Evolutionary conservation across 1,140 invertebrate species (phyloP).

Genomic region (Venturia canescens): DNA sequence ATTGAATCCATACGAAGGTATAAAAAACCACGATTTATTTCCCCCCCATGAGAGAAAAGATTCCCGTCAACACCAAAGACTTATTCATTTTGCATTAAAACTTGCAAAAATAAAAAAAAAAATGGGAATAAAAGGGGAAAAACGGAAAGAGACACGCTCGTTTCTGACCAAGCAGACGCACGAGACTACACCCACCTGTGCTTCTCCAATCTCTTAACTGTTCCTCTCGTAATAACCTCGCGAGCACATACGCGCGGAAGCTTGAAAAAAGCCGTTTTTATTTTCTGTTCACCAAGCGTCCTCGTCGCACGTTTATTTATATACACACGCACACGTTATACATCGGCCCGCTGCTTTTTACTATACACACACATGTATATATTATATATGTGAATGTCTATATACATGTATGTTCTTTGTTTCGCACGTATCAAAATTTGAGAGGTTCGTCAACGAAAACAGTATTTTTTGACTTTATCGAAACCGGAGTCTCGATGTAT

Average conservation of each 20-base stretch:
- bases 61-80: too few species aligned
- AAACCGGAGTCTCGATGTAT: not conserved
- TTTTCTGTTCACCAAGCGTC: not conserved
- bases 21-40: too few species aligned
- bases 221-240: slow-evolving; percentile 9
- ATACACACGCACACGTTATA: not conserved
- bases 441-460: not conserved
- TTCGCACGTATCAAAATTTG: not conserved
- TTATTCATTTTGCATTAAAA: too few species aligned
- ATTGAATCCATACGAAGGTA: too few species aligned
- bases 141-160: not conserved
- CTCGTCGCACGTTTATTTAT: slow-evolving; percentile 15
- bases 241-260: not conserved
- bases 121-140: too few species aligned
- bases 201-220: not conserved
- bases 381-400: not conserved
- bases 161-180: not conserved
- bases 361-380: too few species aligned
- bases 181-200: slow-evolving; percentile 25
- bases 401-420: not conserved
- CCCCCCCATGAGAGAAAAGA: too few species aligned
- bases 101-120: too few species aligned
- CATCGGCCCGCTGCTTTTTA: too few species aligned
- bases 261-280: not conserved
- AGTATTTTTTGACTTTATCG: not conserved